A percentile compares a stretch with the other conserved stretches of the same genome.
Conservation (phyloP, 2,888 invertebrate species). For the Chrysotoxum bicinctum region DNA sequence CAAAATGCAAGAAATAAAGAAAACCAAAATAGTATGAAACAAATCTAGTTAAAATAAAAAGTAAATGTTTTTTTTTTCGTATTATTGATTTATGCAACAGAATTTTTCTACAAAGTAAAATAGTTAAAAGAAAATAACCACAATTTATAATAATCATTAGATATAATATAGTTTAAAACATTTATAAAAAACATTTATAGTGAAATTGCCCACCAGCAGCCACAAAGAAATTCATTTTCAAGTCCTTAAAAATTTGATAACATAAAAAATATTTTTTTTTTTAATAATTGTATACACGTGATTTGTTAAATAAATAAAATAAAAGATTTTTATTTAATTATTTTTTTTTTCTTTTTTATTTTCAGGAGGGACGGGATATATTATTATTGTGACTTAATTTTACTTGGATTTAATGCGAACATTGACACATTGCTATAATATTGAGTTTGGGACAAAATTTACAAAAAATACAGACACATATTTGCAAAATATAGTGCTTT, state of each 20-base stretch:
- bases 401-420: slow-evolving; percentile 57
- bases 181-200: slow-evolving; percentile 65
- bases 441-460: slow-evolving; percentile 46
- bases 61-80: background rate
- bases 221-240: slow-evolving; percentile 76
- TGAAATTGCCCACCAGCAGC: slow-evolving; percentile 79
- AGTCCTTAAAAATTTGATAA: slow-evolving; percentile 64
- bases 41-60: background rate
- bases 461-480: slow-evolving; percentile 5
- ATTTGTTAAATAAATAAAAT: slow-evolving; percentile 25
- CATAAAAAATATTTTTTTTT: slow-evolving; percentile 44
- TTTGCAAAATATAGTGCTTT: slow-evolving; percentile 9
- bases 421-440: slow-evolving; percentile 54
- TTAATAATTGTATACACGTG: slow-evolving; percentile 50
- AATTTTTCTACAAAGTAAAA: slow-evolving; percentile 55
- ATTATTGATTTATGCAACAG: slow-evolving; percentile 48
- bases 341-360: slow-evolving; percentile 6
- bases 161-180: slow-evolving; percentile 55
- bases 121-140: slow-evolving; percentile 34
- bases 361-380: slow-evolving; percentile 10
- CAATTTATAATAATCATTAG: background rate
- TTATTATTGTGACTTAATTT: slow-evolving; percentile 46
- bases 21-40: slow-evolving; percentile 12
- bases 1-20: slow-evolving; percentile 42
- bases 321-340: slow-evolving; percentile 6